These are phyloP conservation scores for Ramphastos sulfuratus DNA, from an alignment of 2,113 vertebrate species.

Conservation along the genomic window DNA sequence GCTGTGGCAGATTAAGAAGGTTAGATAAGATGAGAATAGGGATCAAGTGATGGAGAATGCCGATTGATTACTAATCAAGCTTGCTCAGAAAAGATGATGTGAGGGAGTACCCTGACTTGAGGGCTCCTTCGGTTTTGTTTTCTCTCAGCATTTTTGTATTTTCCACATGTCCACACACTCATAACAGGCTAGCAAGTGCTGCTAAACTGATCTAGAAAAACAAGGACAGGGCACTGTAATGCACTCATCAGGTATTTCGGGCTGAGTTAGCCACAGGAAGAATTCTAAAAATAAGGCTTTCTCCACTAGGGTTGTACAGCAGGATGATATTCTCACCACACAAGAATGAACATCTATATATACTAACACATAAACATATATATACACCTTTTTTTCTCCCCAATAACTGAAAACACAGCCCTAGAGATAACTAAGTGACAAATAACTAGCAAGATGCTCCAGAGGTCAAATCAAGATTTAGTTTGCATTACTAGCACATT, in stretches of 20 bases:
- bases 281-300: background rate
- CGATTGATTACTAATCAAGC: background rate
- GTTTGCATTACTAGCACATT: background rate
- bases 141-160: background rate
- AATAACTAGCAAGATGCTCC: background rate
- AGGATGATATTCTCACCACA: background rate
- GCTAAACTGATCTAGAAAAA: background rate
- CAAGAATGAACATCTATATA: background rate
- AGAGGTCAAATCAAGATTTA: background rate
- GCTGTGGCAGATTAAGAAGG: background rate
- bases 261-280: background rate
- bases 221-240: background rate
- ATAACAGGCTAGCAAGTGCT: background rate
- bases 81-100: background rate
- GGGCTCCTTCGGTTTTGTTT: background rate
- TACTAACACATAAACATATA: fast-evolving
- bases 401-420: background rate
- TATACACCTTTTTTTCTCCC: fast-evolving
- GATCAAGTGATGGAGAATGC: background rate
- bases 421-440: background rate
- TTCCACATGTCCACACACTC: background rate
- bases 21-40: background rate
- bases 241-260: background rate
- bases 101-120: background rate
- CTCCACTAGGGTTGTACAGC: background rate